Conservation (phyloP, 2,888 invertebrate species). For the Eugnorisma glareosa region DNA sequence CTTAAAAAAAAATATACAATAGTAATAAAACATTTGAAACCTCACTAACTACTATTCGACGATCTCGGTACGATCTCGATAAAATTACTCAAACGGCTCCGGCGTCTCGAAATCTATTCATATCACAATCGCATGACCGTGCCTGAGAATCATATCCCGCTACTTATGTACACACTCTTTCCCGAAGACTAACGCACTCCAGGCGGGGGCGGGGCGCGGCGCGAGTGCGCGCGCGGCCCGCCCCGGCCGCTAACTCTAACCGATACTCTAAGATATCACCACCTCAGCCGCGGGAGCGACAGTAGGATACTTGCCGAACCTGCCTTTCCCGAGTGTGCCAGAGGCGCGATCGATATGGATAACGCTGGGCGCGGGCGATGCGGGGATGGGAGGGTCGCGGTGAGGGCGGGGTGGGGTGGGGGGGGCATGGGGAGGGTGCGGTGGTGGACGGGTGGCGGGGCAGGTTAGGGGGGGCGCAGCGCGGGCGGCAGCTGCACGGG, state of each 20-base stretch:
- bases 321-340: conserved; percentile 83
- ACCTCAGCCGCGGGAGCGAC: conserved; percentile 81
- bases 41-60: conserved; percentile 90
- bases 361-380: conserved; percentile 79
- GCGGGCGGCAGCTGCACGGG: conserved; percentile 97
- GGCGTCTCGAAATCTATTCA: conserved; percentile 90
- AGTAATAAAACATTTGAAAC: conserved; percentile 91
- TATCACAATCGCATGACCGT: conserved; percentile 91
- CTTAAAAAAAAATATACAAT: conserved; percentile 89
- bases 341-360: conserved; percentile 86
- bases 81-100: conserved; percentile 89
- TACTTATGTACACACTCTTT: conserved; percentile 90
- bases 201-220: conserved; percentile 71
- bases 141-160: conserved; percentile 90
- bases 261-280: conserved; percentile 83
- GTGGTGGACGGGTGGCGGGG: conserved; percentile 71
- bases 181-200: conserved; percentile 79
- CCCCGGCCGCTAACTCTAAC: conserved; percentile 79
- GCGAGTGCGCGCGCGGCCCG: conserved; percentile 67
- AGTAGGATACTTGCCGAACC: conserved; percentile 78
- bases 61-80: conserved; percentile 88
- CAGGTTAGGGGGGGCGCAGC: conserved; percentile 88
- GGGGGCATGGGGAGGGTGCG: conserved; percentile 61
- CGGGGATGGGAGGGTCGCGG: conserved; percentile 62
- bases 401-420: conserved; percentile 39